Conservation (phyloP, 1,140 invertebrate genomes). For the Pogonus chalceus region DNA sequence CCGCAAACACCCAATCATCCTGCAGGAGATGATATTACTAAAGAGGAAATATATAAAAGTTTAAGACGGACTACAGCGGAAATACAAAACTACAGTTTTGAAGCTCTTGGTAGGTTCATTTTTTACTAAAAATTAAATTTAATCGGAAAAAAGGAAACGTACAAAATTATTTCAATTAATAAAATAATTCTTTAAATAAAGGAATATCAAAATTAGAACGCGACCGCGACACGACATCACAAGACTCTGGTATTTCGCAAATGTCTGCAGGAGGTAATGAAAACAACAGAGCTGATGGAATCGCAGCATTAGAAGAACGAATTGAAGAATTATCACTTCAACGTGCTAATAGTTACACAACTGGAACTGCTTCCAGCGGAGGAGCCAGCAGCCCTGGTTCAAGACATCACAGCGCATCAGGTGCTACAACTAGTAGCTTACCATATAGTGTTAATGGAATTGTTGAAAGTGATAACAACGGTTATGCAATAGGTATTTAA, state of each 20-base stretch:
- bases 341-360: slow-evolving; percentile 7
- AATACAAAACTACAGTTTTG: slow-evolving; percentile 81
- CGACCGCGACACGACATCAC: slow-evolving; percentile 70
- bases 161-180: too few species aligned
- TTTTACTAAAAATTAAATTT: too few species aligned
- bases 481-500: slow-evolving; percentile 20
- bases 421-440: slow-evolving; percentile 16
- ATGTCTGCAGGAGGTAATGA: slow-evolving; percentile 49
- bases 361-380: slow-evolving; percentile 1
- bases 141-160: too few species aligned
- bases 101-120: slow-evolving; percentile 35
- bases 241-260: slow-evolving; percentile 82
- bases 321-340: slow-evolving; percentile 37
- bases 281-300: slow-evolving; percentile 22
- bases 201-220: slow-evolving; percentile 39
- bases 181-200: too few species aligned
- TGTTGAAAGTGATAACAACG: slow-evolving; percentile 27
- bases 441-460: slow-evolving; percentile 26
- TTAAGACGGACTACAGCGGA: slow-evolving; percentile 84
- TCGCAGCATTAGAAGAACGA: slow-evolving; percentile 46
- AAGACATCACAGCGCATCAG: too few species aligned
- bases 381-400: too few species aligned
- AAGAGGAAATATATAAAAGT: slow-evolving; percentile 80
- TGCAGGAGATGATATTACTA: slow-evolving; percentile 60
- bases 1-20: slow-evolving; percentile 39